A percentile compares a stretch with the other conserved stretches of the same genome.
phyloP scores from a whole-genome alignment of 2,797 vertebrate genomes.

The Pyrocephalus nanus region DNA sequence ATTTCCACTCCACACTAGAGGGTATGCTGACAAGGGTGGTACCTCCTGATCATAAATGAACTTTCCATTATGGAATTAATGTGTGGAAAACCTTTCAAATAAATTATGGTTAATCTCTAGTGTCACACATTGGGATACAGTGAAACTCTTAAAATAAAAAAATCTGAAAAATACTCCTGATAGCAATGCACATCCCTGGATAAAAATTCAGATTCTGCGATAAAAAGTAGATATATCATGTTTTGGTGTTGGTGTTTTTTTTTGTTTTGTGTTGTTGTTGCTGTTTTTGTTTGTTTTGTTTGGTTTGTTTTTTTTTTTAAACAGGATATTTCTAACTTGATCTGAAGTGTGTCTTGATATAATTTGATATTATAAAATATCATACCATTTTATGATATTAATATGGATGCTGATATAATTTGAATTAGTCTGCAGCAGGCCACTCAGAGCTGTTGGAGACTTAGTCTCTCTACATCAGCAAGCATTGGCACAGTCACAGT shows the following conservation, averaged over 20 bases:
- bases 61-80: background rate
- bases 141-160: background rate
- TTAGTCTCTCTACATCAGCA: background rate
- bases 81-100: background rate
- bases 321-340: background rate
- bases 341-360: background rate
- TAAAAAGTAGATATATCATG: background rate
- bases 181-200: accelerated
- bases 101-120: background rate
- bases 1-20: background rate
- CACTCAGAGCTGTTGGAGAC: background rate
- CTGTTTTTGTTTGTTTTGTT: too few relatives aligned
- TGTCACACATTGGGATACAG: background rate
- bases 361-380: too few relatives aligned
- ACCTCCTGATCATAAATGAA: background rate
- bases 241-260: too few relatives aligned
- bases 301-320: background rate
- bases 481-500: background rate
- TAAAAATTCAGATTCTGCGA: background rate
- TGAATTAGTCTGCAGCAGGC: background rate
- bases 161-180: background rate
- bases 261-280: background rate
- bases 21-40: background rate
- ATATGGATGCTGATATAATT: background rate
- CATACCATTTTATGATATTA: too few relatives aligned